These are phyloP conservation scores for Cladopsammia gracilis DNA, from an alignment of 64 coral and sea anemone species.

Conservation along the genomic window DNA sequence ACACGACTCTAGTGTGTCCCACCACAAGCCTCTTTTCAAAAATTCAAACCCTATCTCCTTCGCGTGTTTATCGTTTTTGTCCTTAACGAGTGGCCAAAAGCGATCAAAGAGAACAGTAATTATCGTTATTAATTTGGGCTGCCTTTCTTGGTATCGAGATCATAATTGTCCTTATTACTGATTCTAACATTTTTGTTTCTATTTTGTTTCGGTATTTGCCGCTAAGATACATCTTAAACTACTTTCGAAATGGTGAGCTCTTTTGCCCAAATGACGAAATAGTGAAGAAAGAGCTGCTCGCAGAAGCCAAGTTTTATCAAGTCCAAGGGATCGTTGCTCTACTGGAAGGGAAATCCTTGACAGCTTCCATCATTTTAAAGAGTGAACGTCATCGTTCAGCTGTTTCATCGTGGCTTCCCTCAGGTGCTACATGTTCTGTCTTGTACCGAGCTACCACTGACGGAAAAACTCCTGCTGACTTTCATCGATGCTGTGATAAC, in stretches of 20 bases:
- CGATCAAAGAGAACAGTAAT: too few species aligned
- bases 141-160: too few species aligned
- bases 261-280: conserved; percentile 44
- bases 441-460: conserved; percentile 41
- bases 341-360: not conserved
- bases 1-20: too few species aligned
- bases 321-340: conserved; percentile 24
- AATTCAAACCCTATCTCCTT: too few species aligned
- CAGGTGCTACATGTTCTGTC: not conserved
- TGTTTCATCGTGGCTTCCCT: not conserved
- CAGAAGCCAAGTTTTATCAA: conserved; percentile 72
- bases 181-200: too few species aligned
- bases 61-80: too few species aligned
- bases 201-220: not conserved
- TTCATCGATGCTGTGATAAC: conserved; percentile 67
- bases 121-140: too few species aligned
- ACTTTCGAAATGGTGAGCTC: conserved; percentile 53
- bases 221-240: conserved; percentile 66
- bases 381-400: not conserved
- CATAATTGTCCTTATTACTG: too few species aligned
- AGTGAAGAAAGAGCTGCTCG: conserved; percentile 1
- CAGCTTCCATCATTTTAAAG: too few species aligned
- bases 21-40: too few species aligned
- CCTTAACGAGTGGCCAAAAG: too few species aligned
- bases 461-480: conserved; percentile 28